These are phyloP conservation scores for Ictalurus punctatus DNA, from an alignment of 2,113 vertebrate genomes.

Conservation along the genomic window DNA sequence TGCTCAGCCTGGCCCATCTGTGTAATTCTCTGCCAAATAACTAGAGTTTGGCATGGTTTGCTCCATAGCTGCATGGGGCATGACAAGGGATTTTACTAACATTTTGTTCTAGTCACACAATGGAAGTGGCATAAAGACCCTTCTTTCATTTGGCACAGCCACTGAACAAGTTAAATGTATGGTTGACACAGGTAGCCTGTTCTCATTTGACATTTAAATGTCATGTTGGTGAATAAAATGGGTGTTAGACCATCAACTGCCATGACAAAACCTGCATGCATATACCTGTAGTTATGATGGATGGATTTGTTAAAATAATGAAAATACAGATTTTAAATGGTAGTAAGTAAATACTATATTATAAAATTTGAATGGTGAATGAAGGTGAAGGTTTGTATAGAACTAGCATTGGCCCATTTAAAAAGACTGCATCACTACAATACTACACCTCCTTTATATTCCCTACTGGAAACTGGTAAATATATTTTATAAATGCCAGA, in stretches of 20 bases:
- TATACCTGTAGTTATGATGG: neutral
- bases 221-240: conserved; percentile 64
- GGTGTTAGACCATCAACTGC: conserved; percentile 43
- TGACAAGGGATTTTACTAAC: conserved; percentile 32
- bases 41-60: conserved; percentile 65
- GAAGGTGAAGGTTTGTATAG: neutral
- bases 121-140: conserved; percentile 28
- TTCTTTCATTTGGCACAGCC: conserved; percentile 42
- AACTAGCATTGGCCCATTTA: neutral
- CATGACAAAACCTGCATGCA: neutral
- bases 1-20: conserved; percentile 73
- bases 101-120: conserved; percentile 56
- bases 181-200: conserved; percentile 60
- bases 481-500: neutral
- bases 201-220: conserved; percentile 75
- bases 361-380: neutral
- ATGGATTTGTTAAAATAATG: neutral
- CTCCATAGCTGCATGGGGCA: conserved; percentile 53
- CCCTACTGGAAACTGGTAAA: neutral
- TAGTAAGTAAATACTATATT: neutral
- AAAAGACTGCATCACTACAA: neutral
- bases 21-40: conserved; percentile 76
- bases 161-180: conserved; percentile 59
- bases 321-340: neutral
- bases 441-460: neutral